Evolutionary conservation across 1,140 invertebrate genomes (phyloP).

Genomic region (Trinorchestia longiramus): DNA sequence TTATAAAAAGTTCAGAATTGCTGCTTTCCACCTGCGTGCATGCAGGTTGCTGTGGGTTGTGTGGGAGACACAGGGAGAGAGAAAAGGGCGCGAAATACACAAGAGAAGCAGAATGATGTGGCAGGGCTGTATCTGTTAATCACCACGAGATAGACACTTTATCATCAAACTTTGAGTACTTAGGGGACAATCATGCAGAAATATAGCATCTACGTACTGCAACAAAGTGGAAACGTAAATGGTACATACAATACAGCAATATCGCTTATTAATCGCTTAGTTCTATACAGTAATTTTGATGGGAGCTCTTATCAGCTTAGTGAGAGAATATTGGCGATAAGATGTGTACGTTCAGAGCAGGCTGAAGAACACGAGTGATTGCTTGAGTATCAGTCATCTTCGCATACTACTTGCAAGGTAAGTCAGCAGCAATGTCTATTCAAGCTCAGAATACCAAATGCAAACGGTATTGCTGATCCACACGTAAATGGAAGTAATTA

Average conservation of each 20-base stretch:
- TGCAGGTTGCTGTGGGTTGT: neutral
- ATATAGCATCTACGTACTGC: neutral
- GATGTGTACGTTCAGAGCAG: neutral
- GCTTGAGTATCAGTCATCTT: neutral
- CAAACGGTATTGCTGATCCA: neutral
- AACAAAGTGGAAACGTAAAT: neutral
- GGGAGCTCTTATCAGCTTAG: neutral
- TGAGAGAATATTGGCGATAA: neutral
- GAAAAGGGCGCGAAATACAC: neutral
- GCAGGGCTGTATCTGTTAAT: neutral
- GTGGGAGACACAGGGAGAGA: neutral
- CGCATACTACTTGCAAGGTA: neutral
- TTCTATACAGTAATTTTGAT: neutral
- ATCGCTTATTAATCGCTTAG: neutral
- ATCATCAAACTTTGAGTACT: neutral
- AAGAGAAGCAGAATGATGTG: neutral
- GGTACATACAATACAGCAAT: neutral
- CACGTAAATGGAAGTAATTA: neutral
- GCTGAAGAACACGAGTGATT: neutral
- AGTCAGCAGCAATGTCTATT: neutral
- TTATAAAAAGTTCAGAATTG: neutral
- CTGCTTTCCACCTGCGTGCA: neutral
- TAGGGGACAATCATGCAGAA: neutral
- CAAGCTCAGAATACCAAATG: neutral
- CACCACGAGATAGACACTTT: neutral